Percentiles rank a stretch among this genome's conserved stretches.
phyloP scores from a whole-genome alignment of 2,888 invertebrate species.

The Pammene fasciana region DNA sequence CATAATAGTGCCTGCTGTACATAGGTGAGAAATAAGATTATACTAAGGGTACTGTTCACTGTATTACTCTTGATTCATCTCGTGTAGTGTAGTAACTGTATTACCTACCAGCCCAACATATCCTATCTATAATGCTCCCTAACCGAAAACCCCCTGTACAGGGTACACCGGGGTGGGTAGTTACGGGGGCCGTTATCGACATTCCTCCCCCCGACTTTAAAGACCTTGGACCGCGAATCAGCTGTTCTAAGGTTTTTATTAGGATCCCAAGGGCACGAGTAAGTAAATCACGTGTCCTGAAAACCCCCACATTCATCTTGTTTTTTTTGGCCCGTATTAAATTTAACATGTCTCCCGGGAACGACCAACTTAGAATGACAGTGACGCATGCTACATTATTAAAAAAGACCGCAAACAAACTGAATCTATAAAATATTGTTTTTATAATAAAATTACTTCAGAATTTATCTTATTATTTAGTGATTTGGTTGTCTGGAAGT shows the following conservation, averaged over 20 bases:
- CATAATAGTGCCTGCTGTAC: too few species aligned
- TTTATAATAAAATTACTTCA: too few species aligned
- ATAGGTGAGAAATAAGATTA: too few species aligned
- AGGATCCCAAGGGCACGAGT: constrained; percentile 6
- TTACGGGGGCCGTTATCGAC: constrained; percentile 41
- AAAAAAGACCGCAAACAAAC: too few species aligned
- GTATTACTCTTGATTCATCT: too few species aligned
- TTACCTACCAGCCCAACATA: neutral
- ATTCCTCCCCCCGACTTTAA: constrained; percentile 40
- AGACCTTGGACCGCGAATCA: constrained; percentile 76
- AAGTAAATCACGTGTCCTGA: neutral
- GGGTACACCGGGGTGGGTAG: neutral
- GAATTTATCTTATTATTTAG: too few species aligned
- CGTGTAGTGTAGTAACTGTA: neutral
- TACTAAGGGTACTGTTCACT: too few species aligned
- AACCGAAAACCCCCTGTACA: neutral
- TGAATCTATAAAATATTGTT: too few species aligned
- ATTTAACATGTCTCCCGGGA: too few species aligned
- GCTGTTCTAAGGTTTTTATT: constrained; percentile 57
- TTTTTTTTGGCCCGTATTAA: neutral
- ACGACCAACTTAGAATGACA: too few species aligned
- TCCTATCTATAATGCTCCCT: neutral
- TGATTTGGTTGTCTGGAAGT: too few species aligned
- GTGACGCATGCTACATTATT: too few species aligned
- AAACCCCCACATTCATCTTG: neutral